These are phyloP conservation scores for Napeogenes inachia DNA, from an alignment of 2,888 invertebrate species.

Conservation along the genomic window DNA sequence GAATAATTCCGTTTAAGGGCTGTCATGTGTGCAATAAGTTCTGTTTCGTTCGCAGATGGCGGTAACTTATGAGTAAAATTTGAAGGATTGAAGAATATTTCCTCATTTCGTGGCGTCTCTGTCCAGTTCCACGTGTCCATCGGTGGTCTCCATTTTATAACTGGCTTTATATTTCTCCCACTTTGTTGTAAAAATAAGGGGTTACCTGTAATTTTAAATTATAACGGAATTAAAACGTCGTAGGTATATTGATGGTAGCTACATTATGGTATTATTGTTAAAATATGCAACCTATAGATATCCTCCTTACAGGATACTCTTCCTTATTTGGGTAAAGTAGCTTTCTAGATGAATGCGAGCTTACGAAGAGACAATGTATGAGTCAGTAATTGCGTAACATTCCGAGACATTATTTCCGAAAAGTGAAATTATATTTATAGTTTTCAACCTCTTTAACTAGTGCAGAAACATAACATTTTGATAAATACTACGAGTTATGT, in stretches of 20 bases:
- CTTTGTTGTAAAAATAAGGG: constrained; percentile 64
- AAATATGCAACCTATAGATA: not conserved
- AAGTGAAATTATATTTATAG: not conserved
- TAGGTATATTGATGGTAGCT: too few species aligned
- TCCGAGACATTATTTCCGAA: too few species aligned
- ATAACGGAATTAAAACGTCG: too few species aligned
- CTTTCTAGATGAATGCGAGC: too few species aligned
- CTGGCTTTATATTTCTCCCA: constrained; percentile 52
- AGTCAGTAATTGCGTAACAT: too few species aligned
- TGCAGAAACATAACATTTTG: too few species aligned
- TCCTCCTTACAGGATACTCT: not conserved
- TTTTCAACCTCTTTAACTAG: too few species aligned
- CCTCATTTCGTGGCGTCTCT: constrained; percentile 54
- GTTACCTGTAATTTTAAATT: constrained; percentile 50
- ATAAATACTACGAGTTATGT: too few species aligned
- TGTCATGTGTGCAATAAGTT: constrained; percentile 66
- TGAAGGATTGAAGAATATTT: constrained; percentile 64
- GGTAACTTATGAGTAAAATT: constrained; percentile 72
- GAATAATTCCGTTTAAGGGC: constrained; percentile 68
- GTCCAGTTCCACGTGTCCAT: constrained; percentile 72
- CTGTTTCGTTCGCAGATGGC: constrained; percentile 70
- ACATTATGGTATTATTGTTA: too few species aligned
- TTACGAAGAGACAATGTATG: too few species aligned
- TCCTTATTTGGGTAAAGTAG: not conserved
- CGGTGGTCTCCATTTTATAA: constrained; percentile 71